Evolutionary conservation across 2,888 invertebrate species (phyloP), one percentile per base, ranked within the genome.

Genomic region (Oscheius onirici): DNA sequence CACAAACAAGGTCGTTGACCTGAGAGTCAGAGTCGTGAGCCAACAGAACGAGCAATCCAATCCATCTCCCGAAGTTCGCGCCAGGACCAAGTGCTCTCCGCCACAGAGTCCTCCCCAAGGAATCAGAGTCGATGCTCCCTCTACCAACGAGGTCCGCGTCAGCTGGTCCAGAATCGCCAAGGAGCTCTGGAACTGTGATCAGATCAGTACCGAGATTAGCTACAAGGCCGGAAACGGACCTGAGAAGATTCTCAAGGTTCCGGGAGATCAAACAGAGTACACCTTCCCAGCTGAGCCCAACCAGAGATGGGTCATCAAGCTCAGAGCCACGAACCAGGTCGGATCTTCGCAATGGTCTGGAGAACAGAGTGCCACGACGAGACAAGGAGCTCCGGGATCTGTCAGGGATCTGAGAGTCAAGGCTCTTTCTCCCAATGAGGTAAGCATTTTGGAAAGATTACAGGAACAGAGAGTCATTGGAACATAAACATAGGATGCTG

Each of bases 151-250:
- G 68, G 87, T 84, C n/a, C 77, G 83, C 40, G 82, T 85, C 46
- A 77, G 79, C 44, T 81, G 85, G 87, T 76, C 82, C 67, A 75
- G 87, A 61, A 80, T 87, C 65, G 85, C 80, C 43, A 85, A 77
- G 81, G 86, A 80, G 83, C 86, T 77, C 61, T 88, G 80, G 86
- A 83, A 71, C 80, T 89, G 80, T 65, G 87, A 87, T 63, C 83
- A 87, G 24, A 75, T 88, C 68, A 84, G 76, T 65, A 80, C 86
- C 55, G 87, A 87, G 67, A 84, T 87, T 68, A 84, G 84, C 71
- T 86, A 87, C 70, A 74, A 83, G 24, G 74, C 81, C n/a, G 85
- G 84, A 60, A 82, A 83, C 60, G 81, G 81, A 54, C 82, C 81
- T 10, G 85, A 86, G 70, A 82, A 83, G 57, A 75, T 75, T 15